Evolutionary conservation across 2,797 vertebrate species (phyloP), one percentile per base, ranked within the genome.

Genomic region (Vireo griseus): DNA sequence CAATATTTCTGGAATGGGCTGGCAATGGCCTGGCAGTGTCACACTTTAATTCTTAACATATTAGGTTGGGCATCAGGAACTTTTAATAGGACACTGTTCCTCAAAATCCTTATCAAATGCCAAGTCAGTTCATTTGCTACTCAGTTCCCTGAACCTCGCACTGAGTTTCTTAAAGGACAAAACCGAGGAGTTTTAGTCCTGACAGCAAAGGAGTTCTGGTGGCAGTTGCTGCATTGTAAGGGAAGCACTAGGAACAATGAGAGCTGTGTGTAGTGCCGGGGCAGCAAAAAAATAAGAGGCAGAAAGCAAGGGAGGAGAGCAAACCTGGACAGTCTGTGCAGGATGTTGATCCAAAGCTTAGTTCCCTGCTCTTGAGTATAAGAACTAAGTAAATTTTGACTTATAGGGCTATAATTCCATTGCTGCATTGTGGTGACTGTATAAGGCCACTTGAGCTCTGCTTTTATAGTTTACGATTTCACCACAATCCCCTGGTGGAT

Each of bases 381-480:
- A 92, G 80, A 94, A 86, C 79, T 18, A 72, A 84, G 79, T 94
- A 95, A 71, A 85, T 88, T 88, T 88, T 97, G 96, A 98, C 65
- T 97, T 97, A 97, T 77, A 91, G 86, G 48, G 77, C 88, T 83
- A 5, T 97, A 97, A 97, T 95, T 97, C 95, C 84, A 80, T 93
- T 39, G 28, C 86, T 91, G 86, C 91, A 45, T 94, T 94, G 92
- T 92, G 86, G 90, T 92, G 92, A 75, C 62, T 94, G 57, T 77
- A 40, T 95, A 82, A 92, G 61, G 83, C 92, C 92, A 89, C 90
- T 93, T 96, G 96, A 96, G 90, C 94, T 94, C 88, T 95, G 86
- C 92, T 95, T 42, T 95, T 82, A 73, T 52, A 88, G 92, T 97
- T 97, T 97, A 97, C 89, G 88, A 80, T 96, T 86, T 63, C 92